These are phyloP conservation scores for Steinernema carpocapsae DNA, from an alignment of 2,888 invertebrate genomes.

Conservation along the genomic window DNA sequence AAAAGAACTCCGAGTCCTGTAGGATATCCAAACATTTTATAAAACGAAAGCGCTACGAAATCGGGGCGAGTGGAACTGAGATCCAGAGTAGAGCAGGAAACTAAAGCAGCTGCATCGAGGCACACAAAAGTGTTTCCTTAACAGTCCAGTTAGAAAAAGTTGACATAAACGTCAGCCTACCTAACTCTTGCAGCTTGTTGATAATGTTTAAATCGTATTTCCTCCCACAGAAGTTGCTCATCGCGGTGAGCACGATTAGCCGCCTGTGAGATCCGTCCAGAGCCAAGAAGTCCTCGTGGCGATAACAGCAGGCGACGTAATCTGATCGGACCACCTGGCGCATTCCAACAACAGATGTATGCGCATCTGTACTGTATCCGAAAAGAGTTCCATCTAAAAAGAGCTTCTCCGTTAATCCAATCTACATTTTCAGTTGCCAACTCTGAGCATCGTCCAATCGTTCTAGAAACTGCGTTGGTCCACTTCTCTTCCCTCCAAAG, in stretches of 20 bases:
- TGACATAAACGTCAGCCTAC: conserved; percentile 29
- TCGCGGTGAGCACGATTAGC: conserved; percentile 85
- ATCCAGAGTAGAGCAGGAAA: conserved; percentile 81
- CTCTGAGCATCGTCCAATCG: neutral
- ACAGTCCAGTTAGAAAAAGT: too few relatives aligned
- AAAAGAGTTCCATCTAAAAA: conserved; percentile 35
- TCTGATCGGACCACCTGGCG: conserved; percentile 76
- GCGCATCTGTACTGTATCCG: conserved; percentile 80
- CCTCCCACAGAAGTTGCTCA: conserved; percentile 90
- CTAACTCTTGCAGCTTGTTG: conserved; percentile 47
- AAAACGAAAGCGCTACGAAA: conserved; percentile 90
- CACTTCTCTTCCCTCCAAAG: conserved; percentile 40
- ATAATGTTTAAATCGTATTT: conserved; percentile 75
- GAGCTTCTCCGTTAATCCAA: neutral
- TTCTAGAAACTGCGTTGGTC: neutral
- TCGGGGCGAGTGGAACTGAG: conserved; percentile 79
- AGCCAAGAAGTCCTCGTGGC: neutral
- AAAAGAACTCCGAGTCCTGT: conserved; percentile 90
- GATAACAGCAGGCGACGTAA: conserved; percentile 35
- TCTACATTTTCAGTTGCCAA: neutral
- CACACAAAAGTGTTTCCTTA: conserved; percentile 72
- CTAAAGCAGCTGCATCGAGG: conserved; percentile 85
- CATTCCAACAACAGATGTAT: conserved; percentile 93
- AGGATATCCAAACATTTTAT: conserved; percentile 91
- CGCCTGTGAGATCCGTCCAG: conserved; percentile 36